phyloP scores from a whole-genome alignment of 2,888 invertebrate genomes.

The Lepidochrysops patricia region DNA sequence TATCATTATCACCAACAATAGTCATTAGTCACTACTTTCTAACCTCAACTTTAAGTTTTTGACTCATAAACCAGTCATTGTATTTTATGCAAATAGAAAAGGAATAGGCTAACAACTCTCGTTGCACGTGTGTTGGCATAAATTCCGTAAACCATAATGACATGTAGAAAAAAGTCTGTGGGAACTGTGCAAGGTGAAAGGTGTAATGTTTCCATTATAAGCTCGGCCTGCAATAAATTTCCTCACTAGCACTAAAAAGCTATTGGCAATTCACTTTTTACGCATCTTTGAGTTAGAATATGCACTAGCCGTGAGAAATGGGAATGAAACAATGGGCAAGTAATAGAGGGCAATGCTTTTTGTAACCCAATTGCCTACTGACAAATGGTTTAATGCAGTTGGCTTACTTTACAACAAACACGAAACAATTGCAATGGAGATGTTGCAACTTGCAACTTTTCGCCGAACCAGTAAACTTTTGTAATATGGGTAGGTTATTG shows the following conservation, averaged over 20 bases:
- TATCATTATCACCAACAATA: too few species aligned
- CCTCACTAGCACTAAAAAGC: background rate
- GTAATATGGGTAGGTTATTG: too few species aligned
- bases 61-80: too few species aligned
- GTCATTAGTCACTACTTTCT: too few species aligned
- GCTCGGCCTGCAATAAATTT: background rate
- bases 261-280: background rate
- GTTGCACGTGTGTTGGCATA: background rate
- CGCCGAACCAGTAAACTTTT: background rate
- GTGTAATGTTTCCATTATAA: background rate
- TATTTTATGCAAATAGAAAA: too few species aligned
- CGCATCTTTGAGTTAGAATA: background rate
- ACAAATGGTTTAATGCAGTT: background rate
- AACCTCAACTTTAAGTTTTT: too few species aligned
- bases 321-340: background rate
- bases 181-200: conserved; percentile 1
- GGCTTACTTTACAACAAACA: background rate
- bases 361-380: background rate
- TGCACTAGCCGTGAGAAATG: background rate
- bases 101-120: background rate
- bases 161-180: background rate
- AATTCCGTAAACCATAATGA: background rate
- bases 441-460: background rate
- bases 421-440: background rate
- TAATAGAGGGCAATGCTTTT: background rate